A percentile compares a stretch with the other conserved stretches of the same genome.
These are phyloP conservation scores for Pollenia angustigena DNA, from an alignment of 2,888 invertebrate species.

Conservation along the genomic window DNA sequence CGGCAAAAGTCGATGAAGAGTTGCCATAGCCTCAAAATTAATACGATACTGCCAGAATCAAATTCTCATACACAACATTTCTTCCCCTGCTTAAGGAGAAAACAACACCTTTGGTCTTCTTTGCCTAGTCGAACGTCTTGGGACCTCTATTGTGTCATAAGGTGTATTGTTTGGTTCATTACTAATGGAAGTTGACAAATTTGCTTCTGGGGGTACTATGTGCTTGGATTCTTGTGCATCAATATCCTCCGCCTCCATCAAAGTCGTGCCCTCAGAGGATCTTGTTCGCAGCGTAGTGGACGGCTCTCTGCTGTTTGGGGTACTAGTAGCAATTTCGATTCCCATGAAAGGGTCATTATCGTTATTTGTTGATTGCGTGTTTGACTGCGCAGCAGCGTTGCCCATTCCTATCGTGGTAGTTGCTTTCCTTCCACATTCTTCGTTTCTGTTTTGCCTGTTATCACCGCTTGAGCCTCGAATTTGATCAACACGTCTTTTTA, in stretches of 20 bases:
- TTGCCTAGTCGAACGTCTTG: slow-evolving; percentile 11
- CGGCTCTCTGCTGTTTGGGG: not conserved
- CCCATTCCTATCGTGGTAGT: not conserved
- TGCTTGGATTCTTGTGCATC: slow-evolving; percentile 9
- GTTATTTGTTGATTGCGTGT: too few relatives aligned
- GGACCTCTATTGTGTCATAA: not conserved
- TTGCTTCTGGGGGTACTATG: not conserved
- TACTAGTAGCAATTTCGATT: slow-evolving; percentile 19
- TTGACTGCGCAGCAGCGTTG: not conserved
- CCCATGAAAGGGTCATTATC: not conserved
- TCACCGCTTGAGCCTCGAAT: not conserved
- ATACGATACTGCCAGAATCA: too few relatives aligned
- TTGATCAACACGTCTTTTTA: too few relatives aligned
- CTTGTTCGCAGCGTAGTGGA: not conserved
- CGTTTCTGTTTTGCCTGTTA: not conserved
- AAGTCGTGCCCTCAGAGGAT: not conserved
- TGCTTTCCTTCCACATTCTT: not conserved
- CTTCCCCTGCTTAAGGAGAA: slow-evolving; percentile 28
- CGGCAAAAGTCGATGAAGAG: too few relatives aligned
- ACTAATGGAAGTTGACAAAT: not conserved
- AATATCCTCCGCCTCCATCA: not conserved
- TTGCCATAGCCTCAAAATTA: too few relatives aligned
- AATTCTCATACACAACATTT: slow-evolving; percentile 10
- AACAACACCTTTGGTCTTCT: slow-evolving; percentile 28
- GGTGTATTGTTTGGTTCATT: slow-evolving; percentile 8